Evolutionary conservation across 2,888 invertebrate genomes (phyloP).

Genomic region (Spodoptera exigua): DNA sequence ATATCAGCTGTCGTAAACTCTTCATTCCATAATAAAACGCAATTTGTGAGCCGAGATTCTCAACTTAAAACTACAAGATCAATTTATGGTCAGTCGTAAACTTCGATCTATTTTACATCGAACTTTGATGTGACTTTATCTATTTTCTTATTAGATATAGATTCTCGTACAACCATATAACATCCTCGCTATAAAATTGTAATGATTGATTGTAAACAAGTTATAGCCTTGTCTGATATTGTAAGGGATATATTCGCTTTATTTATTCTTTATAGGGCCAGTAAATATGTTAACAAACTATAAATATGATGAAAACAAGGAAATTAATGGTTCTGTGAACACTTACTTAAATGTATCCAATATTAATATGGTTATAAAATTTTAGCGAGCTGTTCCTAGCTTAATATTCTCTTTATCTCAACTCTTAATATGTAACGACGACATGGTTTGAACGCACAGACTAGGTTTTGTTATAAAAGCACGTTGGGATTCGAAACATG

Average conservation of each 20-base stretch:
- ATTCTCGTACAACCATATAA: slow-evolving; percentile 65
- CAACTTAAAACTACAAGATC: slow-evolving; percentile 81
- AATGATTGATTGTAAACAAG: slow-evolving; percentile 66
- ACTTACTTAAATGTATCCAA: slow-evolving; percentile 18
- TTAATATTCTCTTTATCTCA: slow-evolving; percentile 10
- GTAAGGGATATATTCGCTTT: slow-evolving; percentile 11
- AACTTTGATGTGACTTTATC: slow-evolving; percentile 76
- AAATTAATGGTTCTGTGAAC: slow-evolving; percentile 15
- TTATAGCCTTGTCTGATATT: slow-evolving; percentile 48
- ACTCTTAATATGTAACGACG: slow-evolving; percentile 12
- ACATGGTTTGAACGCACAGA: too few relatives aligned
- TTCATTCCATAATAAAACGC: slow-evolving; percentile 81
- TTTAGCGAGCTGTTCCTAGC: slow-evolving; percentile 3
- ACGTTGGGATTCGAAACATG: too few relatives aligned
- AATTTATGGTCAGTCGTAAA: slow-evolving; percentile 78
- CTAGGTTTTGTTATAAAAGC: too few relatives aligned
- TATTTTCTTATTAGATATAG: slow-evolving; percentile 68
- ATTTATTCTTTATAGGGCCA: slow-evolving; percentile 23
- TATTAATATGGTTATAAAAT: slow-evolving; percentile 28
- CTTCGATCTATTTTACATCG: slow-evolving; percentile 73
- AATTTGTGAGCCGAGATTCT: slow-evolving; percentile 80
- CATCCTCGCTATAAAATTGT: slow-evolving; percentile 64
- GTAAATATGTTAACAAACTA: slow-evolving; percentile 31
- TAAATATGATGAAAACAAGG: slow-evolving; percentile 31
- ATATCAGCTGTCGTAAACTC: slow-evolving; percentile 74